Evolutionary conservation across 1,140 invertebrate species (phyloP), one percentile per base, ranked within the genome.

Genomic region (Gyrodactylus bullatarudis): DNA sequence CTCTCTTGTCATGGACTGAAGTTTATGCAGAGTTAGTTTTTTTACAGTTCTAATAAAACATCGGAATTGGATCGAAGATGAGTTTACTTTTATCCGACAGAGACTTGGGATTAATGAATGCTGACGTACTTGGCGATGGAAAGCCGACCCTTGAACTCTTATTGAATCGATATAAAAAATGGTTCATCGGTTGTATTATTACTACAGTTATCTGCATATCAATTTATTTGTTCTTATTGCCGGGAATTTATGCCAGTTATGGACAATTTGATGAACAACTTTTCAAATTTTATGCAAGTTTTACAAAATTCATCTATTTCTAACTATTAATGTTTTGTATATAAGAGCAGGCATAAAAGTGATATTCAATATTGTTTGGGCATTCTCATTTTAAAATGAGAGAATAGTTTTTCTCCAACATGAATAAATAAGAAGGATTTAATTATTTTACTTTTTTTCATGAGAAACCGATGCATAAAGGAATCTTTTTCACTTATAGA

Each of bases 1-100:
- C 81, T 1, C 76, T 82, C 0, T 75, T 74, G 68, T 81, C 81
- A 0, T 82, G 81, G 81, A 79, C 79, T 24, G 79, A 82, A 74
- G 75, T 78, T 19, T 81, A 82, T 74, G 75, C 78, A 20, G 78
- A 78, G 79, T 81, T 76, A 74, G 77, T 73, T 74, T 27, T 34
- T 26, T 26, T 26, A 22, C 34, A 26, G 34, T 54, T 16, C n/a
- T 54, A n/a, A 16, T 16, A 54, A 54, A 16, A 54, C 8, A 16
- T 54, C n/a, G n/a, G n/a, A 54, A 16, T 54, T 16, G 34, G 8
- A 16, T n/a, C 8, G 34, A 54, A 54, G 34, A 54, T 54, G 8
- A 16, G n/a, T 54, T n/a, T 54, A 54, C 8, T 54, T 54, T 54
- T n/a, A 54, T n/a, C n/a, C n/a, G 8, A 8, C 8, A 54, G 34